Percentiles rank a stretch among this genome's conserved stretches.
Evolutionary conservation across 2,888 invertebrate species (phyloP).

Genomic region (Drosophila cracens): DNA sequence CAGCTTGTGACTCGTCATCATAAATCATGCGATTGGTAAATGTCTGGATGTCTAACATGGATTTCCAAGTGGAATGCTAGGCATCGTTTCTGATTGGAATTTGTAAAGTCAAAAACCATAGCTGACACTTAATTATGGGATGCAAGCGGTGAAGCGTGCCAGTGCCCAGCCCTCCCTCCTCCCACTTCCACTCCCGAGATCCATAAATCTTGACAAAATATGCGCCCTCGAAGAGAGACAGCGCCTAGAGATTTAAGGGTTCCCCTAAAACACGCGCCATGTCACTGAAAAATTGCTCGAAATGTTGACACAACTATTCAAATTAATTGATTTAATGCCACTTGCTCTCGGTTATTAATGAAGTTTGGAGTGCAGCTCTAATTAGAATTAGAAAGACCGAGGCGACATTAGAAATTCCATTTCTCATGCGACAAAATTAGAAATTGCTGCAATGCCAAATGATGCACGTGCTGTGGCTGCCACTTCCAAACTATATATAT

Average conservation of each 20-base stretch:
- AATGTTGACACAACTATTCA: slow-evolving; percentile 78
- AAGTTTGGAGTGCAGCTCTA: slow-evolving; percentile 71
- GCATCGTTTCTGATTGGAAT: slow-evolving; percentile 69
- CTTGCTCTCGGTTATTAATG: slow-evolving; percentile 71
- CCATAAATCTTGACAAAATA: slow-evolving; percentile 63
- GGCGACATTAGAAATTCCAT: slow-evolving; percentile 52
- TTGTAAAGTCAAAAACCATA: slow-evolving; percentile 76
- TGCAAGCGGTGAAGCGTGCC: slow-evolving; percentile 71
- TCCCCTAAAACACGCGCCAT: slow-evolving; percentile 29
- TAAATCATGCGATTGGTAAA: slow-evolving; percentile 62
- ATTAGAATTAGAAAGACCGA: slow-evolving; percentile 58
- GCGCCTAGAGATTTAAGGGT: slow-evolving; percentile 49
- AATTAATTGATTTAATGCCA: slow-evolving; percentile 80
- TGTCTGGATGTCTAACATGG: slow-evolving; percentile 31
- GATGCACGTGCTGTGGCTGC: slow-evolving; percentile 28
- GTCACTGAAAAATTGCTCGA: slow-evolving; percentile 74
- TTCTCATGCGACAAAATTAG: slow-evolving; percentile 67
- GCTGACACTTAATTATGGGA: slow-evolving; percentile 81
- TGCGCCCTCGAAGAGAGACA: slow-evolving; percentile 10
- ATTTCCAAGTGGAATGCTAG: slow-evolving; percentile 41
- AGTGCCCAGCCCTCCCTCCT: slow-evolving; percentile 1
- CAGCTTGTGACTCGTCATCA: slow-evolving; percentile 43
- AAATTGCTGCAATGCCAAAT: slow-evolving; percentile 25
- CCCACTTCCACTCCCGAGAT: slow-evolving; percentile 5
- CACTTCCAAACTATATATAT: slow-evolving; percentile 31